Conservation (phyloP, 2,113 vertebrate genomes). For the Machaerirhynchus nigripectus region DNA sequence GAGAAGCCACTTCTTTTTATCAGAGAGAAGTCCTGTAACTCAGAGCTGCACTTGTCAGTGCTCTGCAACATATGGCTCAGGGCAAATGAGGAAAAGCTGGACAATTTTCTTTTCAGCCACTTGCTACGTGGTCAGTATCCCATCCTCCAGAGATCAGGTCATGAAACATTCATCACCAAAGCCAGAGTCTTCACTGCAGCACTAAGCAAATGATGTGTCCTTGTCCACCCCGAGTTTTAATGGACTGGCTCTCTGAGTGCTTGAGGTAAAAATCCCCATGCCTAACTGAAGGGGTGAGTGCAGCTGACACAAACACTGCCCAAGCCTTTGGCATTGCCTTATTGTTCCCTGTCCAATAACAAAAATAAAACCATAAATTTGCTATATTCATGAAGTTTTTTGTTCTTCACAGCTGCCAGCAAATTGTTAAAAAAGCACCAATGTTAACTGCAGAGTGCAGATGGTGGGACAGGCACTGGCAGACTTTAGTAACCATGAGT, state of each 20-base stretch:
- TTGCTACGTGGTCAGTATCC: neutral
- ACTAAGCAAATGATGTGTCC: neutral
- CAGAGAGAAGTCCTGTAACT: neutral
- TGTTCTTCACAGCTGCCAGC: neutral
- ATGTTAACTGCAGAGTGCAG: neutral
- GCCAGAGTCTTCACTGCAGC: neutral
- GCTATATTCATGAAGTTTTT: neutral
- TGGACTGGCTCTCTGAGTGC: neutral
- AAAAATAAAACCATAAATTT: neutral
- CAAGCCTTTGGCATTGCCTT: neutral
- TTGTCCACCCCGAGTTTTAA: conserved; percentile 8
- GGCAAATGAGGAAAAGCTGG: neutral
- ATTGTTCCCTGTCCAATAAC: neutral
- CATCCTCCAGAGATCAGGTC: neutral
- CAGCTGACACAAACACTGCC: neutral
- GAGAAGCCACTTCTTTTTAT: neutral
- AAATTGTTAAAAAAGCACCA: neutral
- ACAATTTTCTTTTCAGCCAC: neutral
- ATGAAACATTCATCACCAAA: neutral
- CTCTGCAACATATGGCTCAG: neutral
- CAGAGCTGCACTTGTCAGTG: neutral
- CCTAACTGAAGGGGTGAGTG: neutral
- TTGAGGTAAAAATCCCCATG: neutral
- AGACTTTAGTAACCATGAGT: neutral
- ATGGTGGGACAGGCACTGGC: neutral